Percentiles rank a stretch among this genome's conserved stretches.
Evolutionary conservation across 2,888 invertebrate genomes (phyloP).

Genomic region (Diloba caeruleocephala): DNA sequence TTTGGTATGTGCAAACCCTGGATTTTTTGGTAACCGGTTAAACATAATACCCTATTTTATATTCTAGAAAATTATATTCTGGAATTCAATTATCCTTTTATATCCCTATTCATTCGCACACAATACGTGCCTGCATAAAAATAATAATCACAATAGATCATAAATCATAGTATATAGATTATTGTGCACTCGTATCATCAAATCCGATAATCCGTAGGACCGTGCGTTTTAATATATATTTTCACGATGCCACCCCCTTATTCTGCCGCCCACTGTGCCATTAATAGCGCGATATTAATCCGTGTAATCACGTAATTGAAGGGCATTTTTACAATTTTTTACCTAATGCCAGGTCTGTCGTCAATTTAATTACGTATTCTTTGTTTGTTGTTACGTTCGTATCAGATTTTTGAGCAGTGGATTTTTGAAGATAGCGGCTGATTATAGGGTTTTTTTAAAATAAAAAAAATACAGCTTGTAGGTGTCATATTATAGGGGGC

Average conservation of each 20-base stretch:
- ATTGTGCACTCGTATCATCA: constrained; percentile 17
- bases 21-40: too few species aligned
- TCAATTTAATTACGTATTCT: constrained; percentile 13
- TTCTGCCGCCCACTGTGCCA: constrained; percentile 26
- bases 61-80: constrained; percentile 5
- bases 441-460: too few species aligned
- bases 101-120: constrained; percentile 5
- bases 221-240: constrained; percentile 19
- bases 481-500: too few species aligned
- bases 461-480: too few species aligned
- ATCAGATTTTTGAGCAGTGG: neutral
- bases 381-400: constrained; percentile 1
- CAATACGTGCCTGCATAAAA: constrained; percentile 7
- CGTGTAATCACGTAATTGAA: constrained; percentile 62
- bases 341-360: constrained; percentile 20
- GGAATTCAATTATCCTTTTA: constrained; percentile 15
- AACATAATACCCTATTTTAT: constrained; percentile 14
- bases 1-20: too few species aligned
- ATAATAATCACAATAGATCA: constrained; percentile 20
- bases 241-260: constrained; percentile 16
- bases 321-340: too few species aligned
- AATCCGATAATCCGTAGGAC: constrained; percentile 30
- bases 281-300: constrained; percentile 51
- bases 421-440: too few species aligned
- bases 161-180: constrained; percentile 32